Conservation (phyloP, 2,113 vertebrate species). For the Rhabdornis inornatus region DNA sequence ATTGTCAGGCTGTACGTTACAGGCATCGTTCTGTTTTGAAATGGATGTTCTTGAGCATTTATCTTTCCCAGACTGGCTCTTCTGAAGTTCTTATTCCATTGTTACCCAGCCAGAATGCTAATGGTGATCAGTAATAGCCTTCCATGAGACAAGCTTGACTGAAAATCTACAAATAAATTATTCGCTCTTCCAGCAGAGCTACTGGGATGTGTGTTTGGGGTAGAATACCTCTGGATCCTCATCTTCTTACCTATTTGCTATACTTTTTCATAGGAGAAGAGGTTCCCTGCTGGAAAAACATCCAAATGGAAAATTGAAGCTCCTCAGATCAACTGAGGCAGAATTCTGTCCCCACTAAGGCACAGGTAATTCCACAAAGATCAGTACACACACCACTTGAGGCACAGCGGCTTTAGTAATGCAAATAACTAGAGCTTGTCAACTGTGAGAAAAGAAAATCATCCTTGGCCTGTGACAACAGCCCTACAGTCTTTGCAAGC, state of each 20-base stretch:
- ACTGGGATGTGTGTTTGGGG: neutral
- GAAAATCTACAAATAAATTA: slow-evolving; percentile 22
- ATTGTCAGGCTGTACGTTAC: slow-evolving; percentile 24
- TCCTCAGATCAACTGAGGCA: neutral
- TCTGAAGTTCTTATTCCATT: slow-evolving; percentile 23
- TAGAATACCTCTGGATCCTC: neutral
- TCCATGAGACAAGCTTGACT: neutral
- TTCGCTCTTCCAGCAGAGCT: neutral
- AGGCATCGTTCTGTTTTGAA: slow-evolving; percentile 44
- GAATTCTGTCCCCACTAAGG: neutral
- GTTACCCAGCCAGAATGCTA: slow-evolving; percentile 30
- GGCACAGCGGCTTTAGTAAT: neutral
- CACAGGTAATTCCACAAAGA: neutral
- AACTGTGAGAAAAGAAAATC: neutral
- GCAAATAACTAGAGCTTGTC: neutral
- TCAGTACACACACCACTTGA: neutral
- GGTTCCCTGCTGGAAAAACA: neutral
- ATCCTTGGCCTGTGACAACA: neutral
- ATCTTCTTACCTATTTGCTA: neutral
- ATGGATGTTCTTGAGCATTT: slow-evolving; percentile 17
- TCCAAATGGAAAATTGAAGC: neutral
- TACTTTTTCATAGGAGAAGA: neutral
- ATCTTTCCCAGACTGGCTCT: slow-evolving; percentile 24
- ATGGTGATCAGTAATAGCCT: slow-evolving; percentile 1
- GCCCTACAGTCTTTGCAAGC: neutral